Percentiles rank a stretch among this genome's conserved stretches.
These are phyloP conservation scores for Lordiphosa andalusiaca DNA, from an alignment of 2,888 invertebrate species.

Conservation along the genomic window DNA sequence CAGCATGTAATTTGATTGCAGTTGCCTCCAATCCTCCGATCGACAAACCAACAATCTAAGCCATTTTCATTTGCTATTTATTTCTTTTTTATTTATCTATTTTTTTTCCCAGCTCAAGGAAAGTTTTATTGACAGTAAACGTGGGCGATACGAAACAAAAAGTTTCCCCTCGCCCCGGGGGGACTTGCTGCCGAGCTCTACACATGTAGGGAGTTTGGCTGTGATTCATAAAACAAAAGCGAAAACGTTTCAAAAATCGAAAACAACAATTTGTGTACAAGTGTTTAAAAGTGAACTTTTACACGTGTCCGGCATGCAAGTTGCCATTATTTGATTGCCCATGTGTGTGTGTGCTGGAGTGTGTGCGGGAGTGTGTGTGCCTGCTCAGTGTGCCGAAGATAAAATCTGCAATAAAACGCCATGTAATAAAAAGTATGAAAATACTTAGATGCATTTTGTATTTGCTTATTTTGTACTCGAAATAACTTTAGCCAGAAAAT, in stretches of 20 bases:
- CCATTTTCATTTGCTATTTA: constrained; percentile 35
- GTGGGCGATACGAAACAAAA: constrained; percentile 60
- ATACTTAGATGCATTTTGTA: constrained; percentile 46
- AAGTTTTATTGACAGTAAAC: constrained; percentile 73
- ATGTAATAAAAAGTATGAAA: constrained; percentile 47
- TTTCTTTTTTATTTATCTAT: constrained; percentile 24
- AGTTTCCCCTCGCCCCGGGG: constrained; percentile 47
- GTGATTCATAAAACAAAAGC: constrained; percentile 62
- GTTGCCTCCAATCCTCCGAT: constrained; percentile 37
- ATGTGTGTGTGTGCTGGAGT: constrained; percentile 6
- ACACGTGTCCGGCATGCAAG: constrained; percentile 67
- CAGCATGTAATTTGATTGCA: constrained; percentile 71
- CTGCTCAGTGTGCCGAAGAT: constrained; percentile 10
- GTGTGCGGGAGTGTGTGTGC: constrained; percentile 8
- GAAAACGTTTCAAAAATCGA: constrained; percentile 37
- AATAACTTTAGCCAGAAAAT: constrained; percentile 42
- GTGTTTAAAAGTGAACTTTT: constrained; percentile 67
- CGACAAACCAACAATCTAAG: constrained; percentile 42
- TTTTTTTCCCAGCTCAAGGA: constrained; percentile 52
- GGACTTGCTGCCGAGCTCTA: constrained; percentile 34
- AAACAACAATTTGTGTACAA: constrained; percentile 55
- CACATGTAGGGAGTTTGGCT: constrained; percentile 31
- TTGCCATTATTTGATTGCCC: constrained; percentile 24
- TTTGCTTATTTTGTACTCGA: constrained; percentile 40
- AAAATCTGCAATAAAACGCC: constrained; percentile 44